Base-by-base conservation (phyloP, 2,113 vertebrate species). In the Dinomys branickii region DNA sequence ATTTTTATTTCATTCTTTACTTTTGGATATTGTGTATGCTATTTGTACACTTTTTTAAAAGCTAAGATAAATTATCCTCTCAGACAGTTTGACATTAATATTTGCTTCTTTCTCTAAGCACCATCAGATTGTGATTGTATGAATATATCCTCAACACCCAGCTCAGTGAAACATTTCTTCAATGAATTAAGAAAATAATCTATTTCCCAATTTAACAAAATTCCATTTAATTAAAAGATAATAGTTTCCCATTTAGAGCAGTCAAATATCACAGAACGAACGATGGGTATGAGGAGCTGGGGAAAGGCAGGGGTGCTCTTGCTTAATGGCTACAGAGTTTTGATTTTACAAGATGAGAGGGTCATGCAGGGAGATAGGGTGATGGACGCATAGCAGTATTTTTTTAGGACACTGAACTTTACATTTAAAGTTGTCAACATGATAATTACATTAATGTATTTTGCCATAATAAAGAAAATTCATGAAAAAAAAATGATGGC, bases 131-230 rank as follows among this genome's bases (percentile, higher is more conserved):
- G 44, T 5, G 35, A 65, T 17, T 88, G n/a, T 35, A 67, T 41
- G 90, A 56, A 59, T 73, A 26, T 14, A 90, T 33, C 33, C 26
- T 82, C 80, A 86, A 95, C 1, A 69, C 7, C 1, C 83, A 86
- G 14, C 61, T 90, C 78, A 94, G 41, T 50, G 19, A 95, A 85
- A 75, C 52, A 80, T 63, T 61, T 96, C 44, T 38, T 85, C 12
- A 83, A 56, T 88, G 35, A 89, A 82, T 92, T 16, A 89, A 61
- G 61, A 88, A 92, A 86, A 92, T 20, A 33, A 47, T 35, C 38
- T 73, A 88, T n/a, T 93, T 93, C 63, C 85, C 61, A 82, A 91
- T 86, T 78, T 87, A 89, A 87, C 9, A 94, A 88, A 86, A 88
- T 52, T 56, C 30, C 84, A 80, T n/a, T 85, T 77, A 77, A 35